phyloP scores from a whole-genome alignment of 1,140 invertebrate species.

The Physella acuta region DNA sequence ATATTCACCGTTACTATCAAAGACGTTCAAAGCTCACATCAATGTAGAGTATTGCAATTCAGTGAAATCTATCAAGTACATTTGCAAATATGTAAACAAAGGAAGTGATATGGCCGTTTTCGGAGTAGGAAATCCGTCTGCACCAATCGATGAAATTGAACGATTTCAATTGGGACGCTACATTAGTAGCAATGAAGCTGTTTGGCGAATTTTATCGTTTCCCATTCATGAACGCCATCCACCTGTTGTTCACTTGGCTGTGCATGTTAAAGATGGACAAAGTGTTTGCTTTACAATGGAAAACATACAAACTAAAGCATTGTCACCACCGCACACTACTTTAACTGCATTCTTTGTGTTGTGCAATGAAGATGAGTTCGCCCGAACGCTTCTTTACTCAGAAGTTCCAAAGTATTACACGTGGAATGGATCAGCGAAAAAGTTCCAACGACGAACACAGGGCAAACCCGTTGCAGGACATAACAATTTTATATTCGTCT shows the following conservation, averaged over 20 bases:
- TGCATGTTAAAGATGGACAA: background rate
- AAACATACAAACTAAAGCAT: background rate
- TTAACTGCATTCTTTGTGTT: background rate
- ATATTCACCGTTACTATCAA: conserved; percentile 29
- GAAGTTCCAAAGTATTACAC: background rate
- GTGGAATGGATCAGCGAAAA: no score
- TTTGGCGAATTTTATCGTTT: conserved; percentile 44
- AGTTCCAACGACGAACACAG: no score
- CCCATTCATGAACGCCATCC: conserved; percentile 57
- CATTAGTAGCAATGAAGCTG: conserved; percentile 43
- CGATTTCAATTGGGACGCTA: conserved; percentile 32
- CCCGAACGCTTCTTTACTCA: background rate
- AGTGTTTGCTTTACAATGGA: background rate
- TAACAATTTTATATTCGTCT: no score
- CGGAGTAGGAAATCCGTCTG: conserved; percentile 17
- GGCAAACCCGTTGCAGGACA: no score
- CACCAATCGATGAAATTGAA: conserved; percentile 25
- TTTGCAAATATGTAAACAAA: conserved; percentile 33
- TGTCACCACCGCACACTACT: background rate
- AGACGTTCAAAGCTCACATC: conserved; percentile 30
- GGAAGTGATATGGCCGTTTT: conserved; percentile 28
- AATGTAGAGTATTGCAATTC: conserved; percentile 36
- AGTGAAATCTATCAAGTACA: conserved; percentile 34
- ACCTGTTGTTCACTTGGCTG: conserved; percentile 5
- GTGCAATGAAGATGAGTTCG: background rate